phyloP scores from a whole-genome alignment of 2,888 invertebrate species.

The Entomobrya proxima region DNA sequence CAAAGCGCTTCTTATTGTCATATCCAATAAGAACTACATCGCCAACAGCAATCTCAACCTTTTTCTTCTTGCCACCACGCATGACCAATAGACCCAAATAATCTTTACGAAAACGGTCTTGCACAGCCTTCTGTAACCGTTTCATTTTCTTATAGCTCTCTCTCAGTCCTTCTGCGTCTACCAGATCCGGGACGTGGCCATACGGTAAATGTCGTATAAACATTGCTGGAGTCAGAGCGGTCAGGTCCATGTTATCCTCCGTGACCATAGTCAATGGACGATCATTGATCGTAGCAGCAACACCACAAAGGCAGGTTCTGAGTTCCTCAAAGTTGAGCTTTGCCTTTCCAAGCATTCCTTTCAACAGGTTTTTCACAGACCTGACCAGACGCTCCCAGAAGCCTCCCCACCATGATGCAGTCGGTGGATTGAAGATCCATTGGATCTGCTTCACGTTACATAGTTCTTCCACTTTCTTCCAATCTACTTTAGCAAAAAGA shows the following conservation, averaged over 20 bases:
- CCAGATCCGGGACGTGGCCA: not conserved
- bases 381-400: constrained; percentile 40
- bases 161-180: not conserved
- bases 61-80: no score
- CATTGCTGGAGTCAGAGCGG: not conserved
- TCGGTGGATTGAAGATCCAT: constrained; percentile 14
- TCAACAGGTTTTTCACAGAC: not conserved
- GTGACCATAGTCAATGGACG: not conserved
- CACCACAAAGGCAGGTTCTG: not conserved
- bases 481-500: constrained; percentile 79
- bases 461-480: not conserved
- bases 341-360: not conserved
- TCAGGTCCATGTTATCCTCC: not conserved
- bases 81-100: constrained; percentile 19
- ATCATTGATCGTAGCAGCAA: not conserved
- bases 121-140: not conserved
- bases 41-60: no score
- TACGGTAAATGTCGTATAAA: no score
- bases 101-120: not conserved
- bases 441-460: not conserved
- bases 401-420: constrained; percentile 46
- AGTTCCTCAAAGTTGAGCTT: not conserved
- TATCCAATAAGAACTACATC: not conserved
- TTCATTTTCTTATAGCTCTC: not conserved
- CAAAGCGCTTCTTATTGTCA: not conserved